phyloP scores from a whole-genome alignment of 2,888 invertebrate genomes.

The Rhingia rostrata region DNA sequence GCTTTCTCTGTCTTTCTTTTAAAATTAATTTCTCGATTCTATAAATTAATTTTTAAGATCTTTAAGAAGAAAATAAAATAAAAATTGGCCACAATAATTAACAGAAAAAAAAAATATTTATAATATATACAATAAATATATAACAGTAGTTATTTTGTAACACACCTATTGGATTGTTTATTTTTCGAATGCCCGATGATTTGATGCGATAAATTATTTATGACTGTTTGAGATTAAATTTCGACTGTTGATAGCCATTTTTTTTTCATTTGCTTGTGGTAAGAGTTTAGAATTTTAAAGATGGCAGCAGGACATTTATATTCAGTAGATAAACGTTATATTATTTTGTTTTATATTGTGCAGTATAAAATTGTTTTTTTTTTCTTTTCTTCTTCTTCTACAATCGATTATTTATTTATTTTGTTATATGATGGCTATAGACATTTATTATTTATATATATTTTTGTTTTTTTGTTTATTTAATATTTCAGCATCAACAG shows the following conservation, averaged over 20 bases:
- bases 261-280: slow-evolving; percentile 13
- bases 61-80: slow-evolving; percentile 17
- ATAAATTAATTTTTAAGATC: slow-evolving; percentile 14
- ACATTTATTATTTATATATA: slow-evolving; percentile 42
- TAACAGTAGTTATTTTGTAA: slow-evolving; percentile 44
- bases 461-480: slow-evolving; percentile 38
- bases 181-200: slow-evolving; percentile 61
- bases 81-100: slow-evolving; percentile 47
- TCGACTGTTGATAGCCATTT: slow-evolving; percentile 64
- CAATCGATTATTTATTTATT: slow-evolving; percentile 35
- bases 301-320: slow-evolving; percentile 70
- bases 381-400: slow-evolving; percentile 30
- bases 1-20: slow-evolving; percentile 43
- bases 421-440: slow-evolving; percentile 63
- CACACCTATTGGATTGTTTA: slow-evolving; percentile 62
- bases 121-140: slow-evolving; percentile 43
- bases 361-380: slow-evolving; percentile 66
- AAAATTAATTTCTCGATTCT: background rate
- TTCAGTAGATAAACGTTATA: slow-evolving; percentile 34
- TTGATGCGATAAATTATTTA: slow-evolving; percentile 20
- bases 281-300: slow-evolving; percentile 64
- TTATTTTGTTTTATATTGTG: slow-evolving; percentile 55
- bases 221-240: slow-evolving; percentile 39
- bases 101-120: slow-evolving; percentile 22
- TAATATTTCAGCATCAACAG: slow-evolving; percentile 77